Percentiles rank a stretch among this genome's conserved stretches.
phyloP scores from a whole-genome alignment of 2,888 invertebrate species.

The Archips xylosteana region DNA sequence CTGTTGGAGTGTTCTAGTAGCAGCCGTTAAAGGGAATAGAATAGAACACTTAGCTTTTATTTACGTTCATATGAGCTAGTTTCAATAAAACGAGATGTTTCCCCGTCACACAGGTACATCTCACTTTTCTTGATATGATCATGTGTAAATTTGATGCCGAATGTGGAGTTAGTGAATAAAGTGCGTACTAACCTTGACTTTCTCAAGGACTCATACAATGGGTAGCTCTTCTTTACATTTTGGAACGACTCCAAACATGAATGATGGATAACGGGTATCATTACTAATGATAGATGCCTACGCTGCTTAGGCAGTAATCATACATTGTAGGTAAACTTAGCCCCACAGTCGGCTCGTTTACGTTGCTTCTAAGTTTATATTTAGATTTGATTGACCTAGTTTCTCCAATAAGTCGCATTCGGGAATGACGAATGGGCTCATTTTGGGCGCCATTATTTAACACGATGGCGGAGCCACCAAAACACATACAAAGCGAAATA shows the following conservation, averaged over 20 bases:
- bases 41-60: not conserved
- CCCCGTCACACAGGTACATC: not conserved
- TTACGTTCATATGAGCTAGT: not conserved
- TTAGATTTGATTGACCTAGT: slow-evolving; percentile 22
- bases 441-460: slow-evolving; percentile 6
- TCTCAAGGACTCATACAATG: not conserved
- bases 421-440: slow-evolving; percentile 19
- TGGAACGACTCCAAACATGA: not conserved
- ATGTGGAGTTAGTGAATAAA: not conserved
- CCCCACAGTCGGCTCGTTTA: not conserved
- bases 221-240: slow-evolving; percentile 9
- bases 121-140: not conserved
- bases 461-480: not conserved
- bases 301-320: not conserved
- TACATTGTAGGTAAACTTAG: not conserved
- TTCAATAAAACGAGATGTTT: not conserved
- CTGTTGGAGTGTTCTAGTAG: not conserved
- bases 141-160: not conserved
- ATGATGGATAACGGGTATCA: slow-evolving; percentile 4
- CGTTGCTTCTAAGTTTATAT: slow-evolving; percentile 9
- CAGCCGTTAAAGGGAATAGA: not conserved
- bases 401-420: slow-evolving; percentile 3
- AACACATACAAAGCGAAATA: not conserved
- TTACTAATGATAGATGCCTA: slow-evolving; percentile 11
- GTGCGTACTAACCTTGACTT: not conserved